A percentile compares a stretch with the other conserved stretches of the same genome.
phyloP scores from a whole-genome alignment of 1,140 invertebrate species.

The Centruroides vittatus region DNA sequence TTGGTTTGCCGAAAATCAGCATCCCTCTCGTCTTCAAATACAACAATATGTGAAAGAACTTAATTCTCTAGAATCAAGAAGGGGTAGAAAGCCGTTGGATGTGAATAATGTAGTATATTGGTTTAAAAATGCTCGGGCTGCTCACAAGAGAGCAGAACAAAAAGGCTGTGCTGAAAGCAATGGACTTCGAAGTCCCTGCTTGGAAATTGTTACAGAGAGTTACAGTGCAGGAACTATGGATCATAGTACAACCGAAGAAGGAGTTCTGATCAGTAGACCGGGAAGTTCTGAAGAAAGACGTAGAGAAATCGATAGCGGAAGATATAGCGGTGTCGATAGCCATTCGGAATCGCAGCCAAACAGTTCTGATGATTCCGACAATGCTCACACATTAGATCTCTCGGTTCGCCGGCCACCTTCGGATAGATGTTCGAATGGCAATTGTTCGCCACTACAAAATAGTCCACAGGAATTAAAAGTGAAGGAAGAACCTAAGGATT shows the following conservation, averaged over 20 bases:
- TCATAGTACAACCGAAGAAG: too few relatives aligned
- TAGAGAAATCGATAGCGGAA: conserved; percentile 4
- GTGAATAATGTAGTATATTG: conserved; percentile 97
- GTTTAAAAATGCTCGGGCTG: conserved; percentile 96
- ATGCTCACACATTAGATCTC: conserved; percentile 20
- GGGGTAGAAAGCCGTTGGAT: conserved; percentile 82
- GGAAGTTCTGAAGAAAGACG: not conserved
- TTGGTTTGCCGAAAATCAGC: conserved; percentile 90
- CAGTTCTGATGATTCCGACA: conserved; percentile 15
- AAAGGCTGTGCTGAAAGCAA: conserved; percentile 12
- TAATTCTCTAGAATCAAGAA: conserved; percentile 76
- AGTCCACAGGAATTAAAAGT: conserved; percentile 5
- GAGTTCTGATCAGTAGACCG: too few relatives aligned
- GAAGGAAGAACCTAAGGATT: conserved; percentile 12
- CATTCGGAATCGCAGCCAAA: conserved; percentile 10
- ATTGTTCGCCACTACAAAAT: not conserved
- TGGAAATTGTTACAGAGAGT: not conserved
- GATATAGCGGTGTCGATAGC: conserved; percentile 5
- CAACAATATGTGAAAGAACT: conserved; percentile 87
- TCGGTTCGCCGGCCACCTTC: conserved; percentile 13
- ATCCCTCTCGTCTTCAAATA: conserved; percentile 61
- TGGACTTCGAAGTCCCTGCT: conserved; percentile 9
- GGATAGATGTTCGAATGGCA: not conserved
- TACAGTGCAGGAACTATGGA: too few relatives aligned
- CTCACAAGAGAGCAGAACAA: conserved; percentile 56